Evolutionary conservation across 2,888 invertebrate species (phyloP).

Genomic region (Drosophila ochracea): DNA sequence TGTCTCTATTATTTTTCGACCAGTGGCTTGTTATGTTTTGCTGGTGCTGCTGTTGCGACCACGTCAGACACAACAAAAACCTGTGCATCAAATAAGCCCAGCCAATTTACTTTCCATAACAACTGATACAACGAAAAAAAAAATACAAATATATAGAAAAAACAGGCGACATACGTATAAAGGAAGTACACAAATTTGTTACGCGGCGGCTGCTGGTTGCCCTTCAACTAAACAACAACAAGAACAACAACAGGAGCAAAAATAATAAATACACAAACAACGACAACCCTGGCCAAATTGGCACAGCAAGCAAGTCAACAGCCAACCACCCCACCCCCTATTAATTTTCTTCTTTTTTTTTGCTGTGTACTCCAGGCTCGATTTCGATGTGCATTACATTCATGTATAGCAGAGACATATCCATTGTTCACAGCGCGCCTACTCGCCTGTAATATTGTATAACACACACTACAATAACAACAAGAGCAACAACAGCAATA

Average conservation of each 20-base stretch:
- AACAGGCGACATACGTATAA: conserved; percentile 1
- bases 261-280: conserved; percentile 24
- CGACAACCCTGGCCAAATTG: conserved; percentile 52
- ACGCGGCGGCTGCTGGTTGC: conserved; percentile 44
- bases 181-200: conserved; percentile 49
- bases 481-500: not conserved
- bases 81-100: conserved; percentile 62
- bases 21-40: conserved; percentile 40
- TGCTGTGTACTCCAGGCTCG: conserved; percentile 15
- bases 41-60: conserved; percentile 8
- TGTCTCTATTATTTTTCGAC: conserved; percentile 14
- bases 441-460: conserved; percentile 58
- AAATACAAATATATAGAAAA: not conserved
- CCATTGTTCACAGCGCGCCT: conserved; percentile 70
- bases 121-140: conserved; percentile 38
- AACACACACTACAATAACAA: conserved; percentile 47
- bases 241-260: not conserved
- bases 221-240: conserved; percentile 52
- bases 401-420: conserved; percentile 44
- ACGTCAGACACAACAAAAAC: conserved; percentile 52
- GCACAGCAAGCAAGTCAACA: conserved; percentile 59
- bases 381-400: conserved; percentile 62
- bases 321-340: conserved; percentile 17
- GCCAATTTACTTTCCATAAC: conserved; percentile 74
- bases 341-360: not conserved